Conservation (phyloP, 2,888 invertebrate genomes). For the Clivina fossor region DNA sequence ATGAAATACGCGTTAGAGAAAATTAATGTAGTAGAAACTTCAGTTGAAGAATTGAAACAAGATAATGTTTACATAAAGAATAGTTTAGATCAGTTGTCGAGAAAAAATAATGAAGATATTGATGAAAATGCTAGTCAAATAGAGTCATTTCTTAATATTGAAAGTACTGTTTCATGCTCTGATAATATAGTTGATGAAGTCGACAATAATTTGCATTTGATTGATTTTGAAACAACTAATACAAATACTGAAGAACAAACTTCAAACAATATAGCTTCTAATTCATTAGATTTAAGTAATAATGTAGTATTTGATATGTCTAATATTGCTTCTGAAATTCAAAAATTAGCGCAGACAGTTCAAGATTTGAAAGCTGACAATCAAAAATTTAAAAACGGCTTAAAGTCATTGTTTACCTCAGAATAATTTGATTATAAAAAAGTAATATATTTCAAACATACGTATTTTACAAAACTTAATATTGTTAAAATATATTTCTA, state of each 20-base stretch:
- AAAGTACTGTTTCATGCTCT: too few species aligned
- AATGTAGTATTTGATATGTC: conserved; percentile 6
- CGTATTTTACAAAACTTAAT: too few species aligned
- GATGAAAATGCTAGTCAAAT: not conserved
- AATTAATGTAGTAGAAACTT: conserved; percentile 8
- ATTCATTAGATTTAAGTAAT: not conserved
- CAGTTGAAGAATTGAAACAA: conserved; percentile 18
- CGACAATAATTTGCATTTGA: too few species aligned
- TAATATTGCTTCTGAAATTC: conserved; percentile 15
- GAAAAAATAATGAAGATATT: not conserved
- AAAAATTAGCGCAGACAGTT: conserved; percentile 18
- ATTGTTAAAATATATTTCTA: conserved; percentile 8
- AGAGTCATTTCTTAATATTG: too few species aligned
- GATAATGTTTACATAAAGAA: conserved; percentile 16
- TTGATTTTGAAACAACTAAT: too few species aligned
- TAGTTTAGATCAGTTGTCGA: too few species aligned
- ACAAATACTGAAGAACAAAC: not conserved
- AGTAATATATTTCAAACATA: too few species aligned
- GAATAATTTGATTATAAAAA: too few species aligned
- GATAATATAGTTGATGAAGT: too few species aligned
- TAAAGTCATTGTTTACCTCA: too few species aligned
- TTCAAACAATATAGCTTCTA: too few species aligned
- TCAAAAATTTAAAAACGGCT: conserved; percentile 13
- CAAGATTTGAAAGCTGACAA: conserved; percentile 20
- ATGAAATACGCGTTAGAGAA: conserved; percentile 9